Conservation (phyloP, 2,888 invertebrate species). For the Reticulitermes lucifugus region DNA sequence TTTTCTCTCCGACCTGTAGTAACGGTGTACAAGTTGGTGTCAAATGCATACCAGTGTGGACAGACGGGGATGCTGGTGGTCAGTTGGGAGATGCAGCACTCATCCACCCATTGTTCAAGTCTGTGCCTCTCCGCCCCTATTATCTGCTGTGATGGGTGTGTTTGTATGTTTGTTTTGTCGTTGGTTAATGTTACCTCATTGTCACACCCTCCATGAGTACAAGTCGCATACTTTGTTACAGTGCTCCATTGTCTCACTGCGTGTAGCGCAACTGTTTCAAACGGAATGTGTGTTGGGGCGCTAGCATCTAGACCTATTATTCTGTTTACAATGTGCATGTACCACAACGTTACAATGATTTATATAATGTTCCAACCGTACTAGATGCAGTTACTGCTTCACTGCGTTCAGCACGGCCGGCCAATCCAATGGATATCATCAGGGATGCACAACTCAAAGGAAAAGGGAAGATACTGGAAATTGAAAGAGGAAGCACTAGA, state of each 20-base stretch:
- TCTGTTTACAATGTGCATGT: too few relatives aligned
- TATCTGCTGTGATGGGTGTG: neutral
- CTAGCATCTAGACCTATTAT: too few relatives aligned
- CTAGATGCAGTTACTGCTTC: neutral
- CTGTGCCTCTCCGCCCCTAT: neutral
- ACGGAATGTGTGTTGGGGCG: too few relatives aligned
- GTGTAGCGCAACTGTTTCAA: too few relatives aligned
- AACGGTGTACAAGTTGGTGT: too few relatives aligned
- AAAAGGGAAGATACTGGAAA: too few relatives aligned
- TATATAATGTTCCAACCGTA: too few relatives aligned
- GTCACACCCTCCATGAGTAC: neutral
- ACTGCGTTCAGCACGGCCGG: neutral
- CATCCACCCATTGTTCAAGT: conserved; percentile 27
- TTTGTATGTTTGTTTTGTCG: conserved; percentile 24
- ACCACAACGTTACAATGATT: too few relatives aligned
- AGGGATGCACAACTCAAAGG: neutral
- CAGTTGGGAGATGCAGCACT: neutral
- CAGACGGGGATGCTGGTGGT: neutral
- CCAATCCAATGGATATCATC: neutral
- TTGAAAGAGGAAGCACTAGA: too few relatives aligned
- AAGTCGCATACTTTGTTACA: too few relatives aligned
- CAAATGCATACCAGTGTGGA: neutral
- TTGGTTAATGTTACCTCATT: neutral
- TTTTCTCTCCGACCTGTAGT: too few relatives aligned
- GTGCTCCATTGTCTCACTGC: too few relatives aligned